A percentile compares a stretch with the other conserved stretches of the same genome.
Conservation (phyloP, 2,113 vertebrate genomes). For the Haemorhous mexicanus region DNA sequence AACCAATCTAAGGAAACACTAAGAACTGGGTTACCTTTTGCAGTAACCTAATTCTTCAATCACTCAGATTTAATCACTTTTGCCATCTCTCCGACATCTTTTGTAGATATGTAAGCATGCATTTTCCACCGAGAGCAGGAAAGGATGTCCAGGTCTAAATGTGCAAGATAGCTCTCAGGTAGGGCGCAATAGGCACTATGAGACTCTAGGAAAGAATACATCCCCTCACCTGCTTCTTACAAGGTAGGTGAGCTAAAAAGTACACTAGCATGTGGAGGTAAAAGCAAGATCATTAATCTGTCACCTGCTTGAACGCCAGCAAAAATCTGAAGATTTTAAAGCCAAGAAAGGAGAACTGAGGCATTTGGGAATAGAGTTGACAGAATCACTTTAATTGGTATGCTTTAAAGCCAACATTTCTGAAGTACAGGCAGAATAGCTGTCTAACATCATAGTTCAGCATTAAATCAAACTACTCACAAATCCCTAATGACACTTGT, state of each 20-base stretch:
- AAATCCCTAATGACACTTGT: neutral
- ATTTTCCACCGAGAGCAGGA: neutral
- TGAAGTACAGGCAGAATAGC: neutral
- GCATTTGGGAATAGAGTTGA: neutral
- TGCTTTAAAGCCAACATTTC: neutral
- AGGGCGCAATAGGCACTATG: neutral
- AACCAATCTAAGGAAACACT: neutral
- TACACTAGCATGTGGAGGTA: neutral
- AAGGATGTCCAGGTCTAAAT: neutral
- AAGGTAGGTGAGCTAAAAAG: neutral
- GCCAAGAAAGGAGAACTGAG: neutral
- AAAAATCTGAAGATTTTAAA: neutral
- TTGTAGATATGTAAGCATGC: neutral
- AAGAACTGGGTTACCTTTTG: neutral
- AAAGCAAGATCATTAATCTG: neutral
- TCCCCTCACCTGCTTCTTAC: neutral
- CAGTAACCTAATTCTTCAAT: neutral
- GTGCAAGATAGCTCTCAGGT: neutral
- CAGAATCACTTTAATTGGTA: neutral
- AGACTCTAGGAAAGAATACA: neutral
- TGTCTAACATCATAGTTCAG: neutral
- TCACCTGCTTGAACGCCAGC: neutral
- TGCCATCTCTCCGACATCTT: neutral
- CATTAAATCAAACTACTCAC: neutral
- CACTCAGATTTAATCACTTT: neutral